phyloP scores from a whole-genome alignment of 92 coral and sea anemone species.

The Porites evermanni region DNA sequence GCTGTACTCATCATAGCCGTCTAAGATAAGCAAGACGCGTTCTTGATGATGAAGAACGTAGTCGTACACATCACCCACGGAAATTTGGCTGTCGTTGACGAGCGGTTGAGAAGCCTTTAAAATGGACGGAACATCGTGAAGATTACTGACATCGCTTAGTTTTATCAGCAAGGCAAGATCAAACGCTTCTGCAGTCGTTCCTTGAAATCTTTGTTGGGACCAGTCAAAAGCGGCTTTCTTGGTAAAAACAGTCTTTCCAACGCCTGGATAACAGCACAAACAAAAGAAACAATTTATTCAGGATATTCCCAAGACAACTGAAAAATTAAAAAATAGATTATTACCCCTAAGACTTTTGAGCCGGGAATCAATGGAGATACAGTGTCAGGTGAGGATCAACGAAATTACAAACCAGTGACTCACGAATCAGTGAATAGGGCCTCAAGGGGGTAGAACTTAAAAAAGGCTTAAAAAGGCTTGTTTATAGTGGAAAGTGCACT shows the following conservation, averaged over 20 bases:
- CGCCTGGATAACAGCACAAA: too few relatives aligned
- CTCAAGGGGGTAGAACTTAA: too few relatives aligned
- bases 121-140: neutral
- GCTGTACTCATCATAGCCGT: slow-evolving; percentile 7
- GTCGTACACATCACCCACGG: neutral
- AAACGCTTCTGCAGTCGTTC: neutral
- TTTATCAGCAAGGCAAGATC: neutral
- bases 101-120: neutral
- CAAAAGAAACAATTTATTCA: too few relatives aligned
- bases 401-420: too few relatives aligned
- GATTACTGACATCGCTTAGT: neutral
- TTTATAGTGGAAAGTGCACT: too few relatives aligned
- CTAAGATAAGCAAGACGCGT: neutral
- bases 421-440: too few relatives aligned
- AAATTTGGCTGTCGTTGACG: neutral
- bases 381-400: neutral
- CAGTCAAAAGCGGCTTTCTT: neutral
- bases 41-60: neutral
- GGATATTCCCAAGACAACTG: neutral
- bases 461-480: too few relatives aligned
- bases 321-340: neutral
- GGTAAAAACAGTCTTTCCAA: too few relatives aligned
- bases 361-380: too few relatives aligned
- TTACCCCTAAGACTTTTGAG: too few relatives aligned
- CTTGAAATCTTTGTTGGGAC: neutral